These are phyloP conservation scores for Drosophila littoralis DNA, from an alignment of 1,140 invertebrate species.

Conservation along the genomic window DNA sequence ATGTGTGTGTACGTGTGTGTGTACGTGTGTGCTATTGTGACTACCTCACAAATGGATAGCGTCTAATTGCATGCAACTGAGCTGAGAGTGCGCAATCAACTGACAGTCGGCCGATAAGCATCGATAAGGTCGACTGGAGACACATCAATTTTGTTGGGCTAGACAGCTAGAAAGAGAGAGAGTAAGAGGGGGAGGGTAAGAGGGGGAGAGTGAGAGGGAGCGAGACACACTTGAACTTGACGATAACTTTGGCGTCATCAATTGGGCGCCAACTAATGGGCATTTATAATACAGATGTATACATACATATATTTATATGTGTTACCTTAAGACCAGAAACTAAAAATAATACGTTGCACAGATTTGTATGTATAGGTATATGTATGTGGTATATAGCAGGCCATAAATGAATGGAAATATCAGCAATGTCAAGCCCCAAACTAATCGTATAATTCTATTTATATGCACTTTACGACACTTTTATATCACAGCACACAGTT, in stretches of 20 bases:
- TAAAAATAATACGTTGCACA: conserved; percentile 17
- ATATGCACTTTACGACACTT: conserved; percentile 33
- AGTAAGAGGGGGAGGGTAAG: neutral
- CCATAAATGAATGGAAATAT: conserved; percentile 3
- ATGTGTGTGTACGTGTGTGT: conserved; percentile 12
- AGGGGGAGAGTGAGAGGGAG: neutral
- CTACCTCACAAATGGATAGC: conserved; percentile 37
- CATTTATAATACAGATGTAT: neutral
- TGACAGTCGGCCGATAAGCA: conserved; percentile 47
- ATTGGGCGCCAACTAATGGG: conserved; percentile 15
- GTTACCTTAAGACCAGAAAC: neutral
- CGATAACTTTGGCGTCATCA: conserved; percentile 41
- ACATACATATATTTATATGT: neutral
- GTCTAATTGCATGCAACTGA: conserved; percentile 47
- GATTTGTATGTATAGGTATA: neutral
- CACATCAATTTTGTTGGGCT: conserved; percentile 35
- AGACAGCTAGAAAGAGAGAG: conserved; percentile 6
- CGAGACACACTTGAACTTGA: conserved; percentile 36
- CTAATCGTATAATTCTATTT: conserved; percentile 27
- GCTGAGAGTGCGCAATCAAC: conserved; percentile 29
- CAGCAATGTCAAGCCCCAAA: conserved; percentile 20
- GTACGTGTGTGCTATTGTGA: conserved; percentile 21
- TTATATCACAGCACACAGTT: conserved; percentile 3
- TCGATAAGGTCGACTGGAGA: conserved; percentile 56
- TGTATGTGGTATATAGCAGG: neutral